These are phyloP conservation scores for Meriones psammophilus DNA, from an alignment of 2,797 vertebrate species.

Conservation along the genomic window DNA sequence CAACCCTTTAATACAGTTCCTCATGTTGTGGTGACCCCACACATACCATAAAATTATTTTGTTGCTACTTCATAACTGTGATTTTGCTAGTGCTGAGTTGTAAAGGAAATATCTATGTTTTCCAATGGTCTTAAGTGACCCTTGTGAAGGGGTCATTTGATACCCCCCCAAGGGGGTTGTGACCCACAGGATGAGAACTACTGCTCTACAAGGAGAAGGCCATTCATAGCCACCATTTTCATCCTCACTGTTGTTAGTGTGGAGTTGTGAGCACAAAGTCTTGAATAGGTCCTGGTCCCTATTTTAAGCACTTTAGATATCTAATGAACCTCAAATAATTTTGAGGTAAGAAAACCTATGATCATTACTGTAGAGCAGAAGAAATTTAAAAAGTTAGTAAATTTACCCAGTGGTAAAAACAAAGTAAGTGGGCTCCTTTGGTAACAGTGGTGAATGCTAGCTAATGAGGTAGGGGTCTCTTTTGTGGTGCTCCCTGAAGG, in stretches of 20 bases:
- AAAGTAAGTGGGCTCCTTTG: neutral
- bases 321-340: neutral
- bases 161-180: too few species aligned
- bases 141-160: neutral
- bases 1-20: neutral
- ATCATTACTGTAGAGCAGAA: neutral
- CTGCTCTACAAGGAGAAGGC: neutral
- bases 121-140: neutral
- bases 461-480: neutral
- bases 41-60: neutral
- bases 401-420: neutral
- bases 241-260: neutral
- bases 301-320: neutral
- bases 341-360: neutral
- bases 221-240: neutral
- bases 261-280: neutral
- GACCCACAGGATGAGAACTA: neutral
- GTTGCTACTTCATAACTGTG: neutral
- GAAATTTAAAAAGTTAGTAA: neutral
- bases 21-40: neutral
- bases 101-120: neutral
- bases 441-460: neutral
- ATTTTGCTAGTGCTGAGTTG: neutral
- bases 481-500: neutral
- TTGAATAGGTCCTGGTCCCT: neutral